phyloP scores from a whole-genome alignment of 2,888 invertebrate species.

The Cenopis cana region DNA sequence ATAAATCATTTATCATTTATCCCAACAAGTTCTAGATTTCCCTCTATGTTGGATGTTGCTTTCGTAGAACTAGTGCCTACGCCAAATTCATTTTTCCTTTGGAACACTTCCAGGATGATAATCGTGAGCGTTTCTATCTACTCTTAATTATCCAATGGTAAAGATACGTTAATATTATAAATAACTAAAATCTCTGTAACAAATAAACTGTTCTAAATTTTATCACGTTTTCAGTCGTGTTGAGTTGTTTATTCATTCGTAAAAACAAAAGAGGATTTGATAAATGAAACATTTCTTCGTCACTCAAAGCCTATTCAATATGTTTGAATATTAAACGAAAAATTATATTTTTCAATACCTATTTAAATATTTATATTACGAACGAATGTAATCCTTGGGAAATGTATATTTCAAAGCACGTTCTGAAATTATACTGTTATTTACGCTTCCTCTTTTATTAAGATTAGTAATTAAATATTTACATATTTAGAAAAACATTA shows the following conservation, averaged over 20 bases:
- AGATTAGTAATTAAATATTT: no score
- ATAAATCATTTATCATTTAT: no score
- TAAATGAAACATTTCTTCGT: conserved; percentile 9
- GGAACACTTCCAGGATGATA: no score
- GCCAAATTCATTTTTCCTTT: no score
- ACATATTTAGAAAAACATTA: not conserved
- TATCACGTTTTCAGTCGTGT: not conserved
- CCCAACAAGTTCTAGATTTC: no score
- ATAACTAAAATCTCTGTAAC: no score
- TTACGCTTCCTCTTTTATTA: not conserved
- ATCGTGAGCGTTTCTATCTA: not conserved
- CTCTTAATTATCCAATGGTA: not conserved
- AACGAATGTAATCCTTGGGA: conserved; percentile 3
- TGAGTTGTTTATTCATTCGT: conserved; percentile 4
- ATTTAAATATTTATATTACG: conserved; percentile 16
- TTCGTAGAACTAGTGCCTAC: no score
- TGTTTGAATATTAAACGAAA: conserved; percentile 24
- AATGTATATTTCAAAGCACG: conserved; percentile 2
- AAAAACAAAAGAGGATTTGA: conserved; percentile 23
- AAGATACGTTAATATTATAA: not conserved
- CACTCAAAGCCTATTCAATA: conserved; percentile 10
- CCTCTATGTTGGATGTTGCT: no score
- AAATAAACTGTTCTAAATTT: not conserved
- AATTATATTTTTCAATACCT: conserved; percentile 4
- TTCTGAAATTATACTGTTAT: not conserved